phyloP scores from a whole-genome alignment of 2,888 invertebrate genomes.

The Zonitis immaculata region DNA sequence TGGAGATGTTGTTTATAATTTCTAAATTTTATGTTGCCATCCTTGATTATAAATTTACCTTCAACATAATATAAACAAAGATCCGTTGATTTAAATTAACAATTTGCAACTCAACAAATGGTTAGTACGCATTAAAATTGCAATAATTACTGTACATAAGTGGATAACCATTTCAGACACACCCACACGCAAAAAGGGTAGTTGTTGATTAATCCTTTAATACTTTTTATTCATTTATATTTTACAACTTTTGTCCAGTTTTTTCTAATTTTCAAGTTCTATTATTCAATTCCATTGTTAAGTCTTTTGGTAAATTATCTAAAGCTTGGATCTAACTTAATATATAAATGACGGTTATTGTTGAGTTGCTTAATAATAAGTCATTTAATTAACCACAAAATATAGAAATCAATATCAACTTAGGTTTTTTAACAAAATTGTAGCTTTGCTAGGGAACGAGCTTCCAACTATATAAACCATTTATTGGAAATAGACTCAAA shows the following conservation, averaged over 20 bases:
- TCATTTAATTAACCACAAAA: conserved; percentile 12
- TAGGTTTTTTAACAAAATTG: too few species aligned
- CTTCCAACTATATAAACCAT: too few species aligned
- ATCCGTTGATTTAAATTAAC: too few species aligned
- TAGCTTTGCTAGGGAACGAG: not conserved
- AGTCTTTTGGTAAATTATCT: conserved; percentile 2
- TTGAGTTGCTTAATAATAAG: not conserved
- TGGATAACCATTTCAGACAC: conserved; percentile 11
- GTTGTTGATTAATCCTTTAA: conserved; percentile 17
- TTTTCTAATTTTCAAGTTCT: not conserved
- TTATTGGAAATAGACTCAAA: too few species aligned
- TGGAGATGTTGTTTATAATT: too few species aligned
- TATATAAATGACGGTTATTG: conserved; percentile 18
- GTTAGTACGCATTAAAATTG: conserved; percentile 14
- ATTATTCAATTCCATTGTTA: conserved; percentile 6
- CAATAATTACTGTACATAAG: conserved; percentile 17
- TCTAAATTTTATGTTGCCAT: too few species aligned
- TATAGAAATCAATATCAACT: too few species aligned
- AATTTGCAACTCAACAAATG: too few species aligned
- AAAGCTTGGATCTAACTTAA: conserved; percentile 15
- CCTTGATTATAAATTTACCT: too few species aligned
- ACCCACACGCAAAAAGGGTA: not conserved
- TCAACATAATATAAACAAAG: too few species aligned
- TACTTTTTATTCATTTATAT: not conserved
- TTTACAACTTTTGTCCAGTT: not conserved